Percentiles rank a stretch among this genome's conserved stretches.
phyloP scores from a whole-genome alignment of 2,113 vertebrate genomes.

The Apus apus region DNA sequence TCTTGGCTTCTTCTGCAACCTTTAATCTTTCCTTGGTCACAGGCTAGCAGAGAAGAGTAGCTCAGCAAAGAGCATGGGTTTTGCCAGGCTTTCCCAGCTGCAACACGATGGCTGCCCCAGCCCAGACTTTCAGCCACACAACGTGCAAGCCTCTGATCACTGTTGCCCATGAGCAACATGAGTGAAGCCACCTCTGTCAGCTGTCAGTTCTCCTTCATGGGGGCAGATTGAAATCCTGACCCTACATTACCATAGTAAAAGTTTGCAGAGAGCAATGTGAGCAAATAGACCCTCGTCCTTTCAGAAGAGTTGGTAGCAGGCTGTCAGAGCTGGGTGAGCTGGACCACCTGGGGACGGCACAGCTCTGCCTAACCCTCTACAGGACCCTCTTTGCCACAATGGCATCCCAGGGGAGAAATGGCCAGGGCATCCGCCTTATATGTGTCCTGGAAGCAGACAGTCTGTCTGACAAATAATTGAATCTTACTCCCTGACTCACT shows the following conservation, averaged over 20 bases:
- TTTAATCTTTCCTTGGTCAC: background rate
- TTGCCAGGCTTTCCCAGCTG: background rate
- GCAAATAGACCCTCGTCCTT: background rate
- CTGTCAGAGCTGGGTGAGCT: background rate
- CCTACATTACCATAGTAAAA: background rate
- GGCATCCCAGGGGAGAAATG: background rate
- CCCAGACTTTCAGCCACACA: background rate
- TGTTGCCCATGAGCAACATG: accelerated
- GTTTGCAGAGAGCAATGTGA: background rate
- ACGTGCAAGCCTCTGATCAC: accelerated
- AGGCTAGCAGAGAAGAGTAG: background rate
- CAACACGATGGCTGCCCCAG: background rate
- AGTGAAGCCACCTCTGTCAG: background rate
- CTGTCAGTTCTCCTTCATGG: background rate
- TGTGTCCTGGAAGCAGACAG: background rate
- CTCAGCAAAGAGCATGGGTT: background rate
- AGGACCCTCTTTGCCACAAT: background rate
- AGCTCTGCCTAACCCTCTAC: accelerated
- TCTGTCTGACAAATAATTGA: background rate
- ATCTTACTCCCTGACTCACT: background rate
- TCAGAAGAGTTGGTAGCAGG: accelerated
- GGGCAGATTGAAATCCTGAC: background rate
- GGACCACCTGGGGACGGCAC: accelerated
- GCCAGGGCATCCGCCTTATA: background rate
- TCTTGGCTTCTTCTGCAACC: background rate